A percentile compares a stretch with the other conserved stretches of the same genome.
These are phyloP conservation scores for Myopa testacea DNA, from an alignment of 2,888 invertebrate genomes.

Conservation along the genomic window DNA sequence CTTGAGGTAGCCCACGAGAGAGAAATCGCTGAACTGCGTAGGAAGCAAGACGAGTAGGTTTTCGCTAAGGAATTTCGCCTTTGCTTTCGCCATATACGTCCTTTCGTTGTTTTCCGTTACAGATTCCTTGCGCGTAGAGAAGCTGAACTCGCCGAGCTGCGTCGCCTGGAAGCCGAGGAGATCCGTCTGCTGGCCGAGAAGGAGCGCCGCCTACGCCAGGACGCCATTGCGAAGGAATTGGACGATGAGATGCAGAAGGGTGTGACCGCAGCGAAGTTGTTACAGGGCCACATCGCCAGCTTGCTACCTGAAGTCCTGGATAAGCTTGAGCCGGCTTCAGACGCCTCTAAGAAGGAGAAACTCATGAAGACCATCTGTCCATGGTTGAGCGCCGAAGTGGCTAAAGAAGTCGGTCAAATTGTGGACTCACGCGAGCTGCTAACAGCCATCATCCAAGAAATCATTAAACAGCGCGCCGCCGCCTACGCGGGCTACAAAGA, in stretches of 20 bases:
- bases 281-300: slow-evolving; percentile 88
- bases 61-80: not conserved
- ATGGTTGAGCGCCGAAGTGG: slow-evolving; percentile 87
- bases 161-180: slow-evolving; percentile 85
- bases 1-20: slow-evolving; percentile 94
- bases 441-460: slow-evolving; percentile 82
- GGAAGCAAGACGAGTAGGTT: slow-evolving; percentile 71
- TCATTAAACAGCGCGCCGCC: slow-evolving; percentile 79
- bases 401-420: slow-evolving; percentile 82
- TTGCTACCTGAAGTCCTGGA: slow-evolving; percentile 86
- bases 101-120: not conserved
- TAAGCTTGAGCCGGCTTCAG: slow-evolving; percentile 72
- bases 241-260: slow-evolving; percentile 84
- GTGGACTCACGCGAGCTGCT: slow-evolving; percentile 85
- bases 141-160: slow-evolving; percentile 84
- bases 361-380: slow-evolving; percentile 79
- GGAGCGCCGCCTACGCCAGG: slow-evolving; percentile 80
- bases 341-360: slow-evolving; percentile 69
- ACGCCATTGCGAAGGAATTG: slow-evolving; percentile 73
- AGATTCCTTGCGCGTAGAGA: slow-evolving; percentile 73
- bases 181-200: slow-evolving; percentile 76
- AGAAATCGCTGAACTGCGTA: slow-evolving; percentile 83
- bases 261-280: slow-evolving; percentile 83
- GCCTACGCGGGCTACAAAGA: slow-evolving; percentile 62
- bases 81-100: not conserved